Evolutionary conservation across 2,797 vertebrate species (phyloP).

Genomic region (Chloroceryle inda): DNA sequence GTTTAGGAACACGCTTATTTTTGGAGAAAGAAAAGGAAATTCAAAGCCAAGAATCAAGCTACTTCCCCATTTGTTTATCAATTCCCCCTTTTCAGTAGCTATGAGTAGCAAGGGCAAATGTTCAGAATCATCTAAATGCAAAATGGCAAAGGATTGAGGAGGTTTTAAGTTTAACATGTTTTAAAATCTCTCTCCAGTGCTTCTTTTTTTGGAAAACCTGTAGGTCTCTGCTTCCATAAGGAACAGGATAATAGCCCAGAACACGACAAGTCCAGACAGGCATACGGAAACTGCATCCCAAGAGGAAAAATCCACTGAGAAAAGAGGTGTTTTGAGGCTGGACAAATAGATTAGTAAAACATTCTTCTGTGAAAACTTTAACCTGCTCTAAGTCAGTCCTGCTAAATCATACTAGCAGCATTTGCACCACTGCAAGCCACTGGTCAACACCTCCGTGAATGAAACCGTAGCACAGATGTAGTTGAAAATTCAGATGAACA

Average conservation of each 20-base stretch:
- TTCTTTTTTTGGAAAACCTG: not conserved
- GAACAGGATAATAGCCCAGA: not conserved
- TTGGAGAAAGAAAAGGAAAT: conserved; percentile 30
- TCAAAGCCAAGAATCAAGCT: conserved; percentile 11
- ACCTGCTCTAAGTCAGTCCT: not conserved
- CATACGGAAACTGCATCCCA: not conserved
- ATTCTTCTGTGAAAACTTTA: not conserved
- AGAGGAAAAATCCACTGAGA: not conserved
- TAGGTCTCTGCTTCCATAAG: not conserved
- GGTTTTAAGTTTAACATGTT: not conserved
- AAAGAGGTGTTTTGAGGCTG: not conserved
- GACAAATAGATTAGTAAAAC: not conserved
- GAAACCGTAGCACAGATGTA: not conserved
- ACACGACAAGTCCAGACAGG: not conserved
- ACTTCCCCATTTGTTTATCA: not conserved
- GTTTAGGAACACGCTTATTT: not conserved
- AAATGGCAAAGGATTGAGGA: not conserved
- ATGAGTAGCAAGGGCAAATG: not conserved
- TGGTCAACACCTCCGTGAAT: not conserved
- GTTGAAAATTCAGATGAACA: not conserved
- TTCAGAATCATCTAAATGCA: not conserved
- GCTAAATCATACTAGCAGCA: not conserved
- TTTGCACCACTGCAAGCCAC: not conserved
- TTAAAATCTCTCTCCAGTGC: not conserved
- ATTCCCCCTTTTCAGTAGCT: not conserved